Conservation (phyloP, 92 coral and sea anemone genomes). For the Galaxea fascicularis region DNA sequence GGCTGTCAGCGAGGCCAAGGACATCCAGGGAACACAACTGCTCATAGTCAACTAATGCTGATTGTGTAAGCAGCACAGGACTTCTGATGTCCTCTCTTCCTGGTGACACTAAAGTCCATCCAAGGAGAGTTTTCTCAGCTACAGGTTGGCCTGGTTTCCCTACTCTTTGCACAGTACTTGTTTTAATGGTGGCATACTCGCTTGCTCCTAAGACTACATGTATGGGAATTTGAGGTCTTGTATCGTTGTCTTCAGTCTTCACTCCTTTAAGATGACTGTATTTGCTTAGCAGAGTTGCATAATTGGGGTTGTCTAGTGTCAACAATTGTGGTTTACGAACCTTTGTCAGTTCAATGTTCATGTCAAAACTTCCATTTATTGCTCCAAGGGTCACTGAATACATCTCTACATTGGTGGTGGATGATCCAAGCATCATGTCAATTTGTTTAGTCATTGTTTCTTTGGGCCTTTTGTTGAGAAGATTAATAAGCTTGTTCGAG, state of each 20-base stretch:
- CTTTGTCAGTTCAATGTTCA: constrained; percentile 41
- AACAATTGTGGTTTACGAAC: constrained; percentile 54
- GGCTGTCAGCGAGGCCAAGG: constrained; percentile 54
- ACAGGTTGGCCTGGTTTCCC: constrained; percentile 60
- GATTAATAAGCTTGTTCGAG: constrained; percentile 31
- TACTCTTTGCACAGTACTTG: constrained; percentile 2
- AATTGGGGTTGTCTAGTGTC: constrained; percentile 46
- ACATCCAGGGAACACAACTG: constrained; percentile 59
- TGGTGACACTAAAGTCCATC: constrained; percentile 57
- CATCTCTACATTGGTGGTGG: constrained; percentile 43
- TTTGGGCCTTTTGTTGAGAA: constrained; percentile 34
- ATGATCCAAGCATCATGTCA: constrained; percentile 42
- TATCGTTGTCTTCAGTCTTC: constrained; percentile 31
- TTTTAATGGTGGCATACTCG: constrained; percentile 38
- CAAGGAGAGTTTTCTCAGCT: constrained; percentile 46
- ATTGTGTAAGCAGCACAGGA: constrained; percentile 5
- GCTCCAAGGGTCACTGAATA: constrained; percentile 37
- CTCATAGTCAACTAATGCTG: constrained; percentile 42
- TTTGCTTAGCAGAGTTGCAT: constrained; percentile 25
- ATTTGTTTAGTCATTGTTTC: constrained; percentile 20
- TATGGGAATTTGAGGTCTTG: constrained; percentile 37
- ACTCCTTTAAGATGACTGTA: constrained; percentile 46
- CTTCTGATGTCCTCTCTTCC: constrained; percentile 44
- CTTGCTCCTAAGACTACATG: constrained; percentile 57
- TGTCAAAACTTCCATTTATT: constrained; percentile 18